Conservation (phyloP, 2,888 invertebrate genomes). For the Eupithecia insigniata region DNA sequence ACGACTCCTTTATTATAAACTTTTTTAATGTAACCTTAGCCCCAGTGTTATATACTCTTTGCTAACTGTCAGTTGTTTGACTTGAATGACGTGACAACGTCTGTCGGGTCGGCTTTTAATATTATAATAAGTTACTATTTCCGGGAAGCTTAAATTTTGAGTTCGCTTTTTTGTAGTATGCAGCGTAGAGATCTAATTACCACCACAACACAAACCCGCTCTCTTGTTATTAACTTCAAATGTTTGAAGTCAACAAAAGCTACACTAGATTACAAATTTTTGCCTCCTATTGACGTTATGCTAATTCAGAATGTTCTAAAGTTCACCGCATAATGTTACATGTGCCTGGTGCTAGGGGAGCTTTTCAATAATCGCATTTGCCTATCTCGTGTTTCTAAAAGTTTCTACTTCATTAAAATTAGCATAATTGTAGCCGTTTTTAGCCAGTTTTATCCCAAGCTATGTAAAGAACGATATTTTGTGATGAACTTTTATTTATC, state of each 20-base stretch:
- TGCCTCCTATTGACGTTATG: constrained; percentile 49
- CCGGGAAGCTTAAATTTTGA: not conserved
- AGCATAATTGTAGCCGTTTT: not conserved
- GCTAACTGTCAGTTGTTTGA: too few relatives aligned
- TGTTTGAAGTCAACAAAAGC: constrained; percentile 14
- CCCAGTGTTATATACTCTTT: too few relatives aligned
- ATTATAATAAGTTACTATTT: not conserved
- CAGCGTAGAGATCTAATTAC: not conserved
- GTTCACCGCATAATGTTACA: constrained; percentile 34
- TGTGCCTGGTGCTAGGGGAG: constrained; percentile 17
- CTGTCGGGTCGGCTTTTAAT: too few relatives aligned
- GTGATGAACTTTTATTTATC: not conserved
- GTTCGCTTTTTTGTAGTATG: not conserved
- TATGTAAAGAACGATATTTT: not conserved
- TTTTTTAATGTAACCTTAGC: too few relatives aligned
- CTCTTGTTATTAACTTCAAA: constrained; percentile 2
- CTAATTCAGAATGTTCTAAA: constrained; percentile 49
- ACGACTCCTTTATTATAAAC: too few relatives aligned
- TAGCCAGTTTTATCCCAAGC: not conserved
- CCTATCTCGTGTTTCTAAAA: constrained; percentile 16
- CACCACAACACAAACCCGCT: too few relatives aligned
- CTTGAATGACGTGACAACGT: too few relatives aligned
- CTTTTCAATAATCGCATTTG: constrained; percentile 21
- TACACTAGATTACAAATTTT: constrained; percentile 28
- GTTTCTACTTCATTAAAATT: not conserved